These are phyloP conservation scores for Bombus confusus DNA, from an alignment of 1,140 invertebrate genomes.

Conservation along the genomic window DNA sequence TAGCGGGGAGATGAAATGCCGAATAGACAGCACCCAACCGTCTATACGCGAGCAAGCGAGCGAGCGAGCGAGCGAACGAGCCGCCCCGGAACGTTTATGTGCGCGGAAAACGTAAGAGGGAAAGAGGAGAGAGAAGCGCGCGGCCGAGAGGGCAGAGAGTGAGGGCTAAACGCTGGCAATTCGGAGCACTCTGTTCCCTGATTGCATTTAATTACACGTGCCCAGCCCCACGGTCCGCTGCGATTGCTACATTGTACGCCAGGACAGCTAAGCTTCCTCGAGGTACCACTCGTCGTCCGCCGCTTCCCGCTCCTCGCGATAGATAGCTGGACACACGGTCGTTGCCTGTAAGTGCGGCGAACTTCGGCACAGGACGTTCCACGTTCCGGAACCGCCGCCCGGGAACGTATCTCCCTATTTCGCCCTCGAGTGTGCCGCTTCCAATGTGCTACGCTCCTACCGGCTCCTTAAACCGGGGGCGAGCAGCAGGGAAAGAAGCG, in stretches of 20 bases:
- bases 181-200: constrained; percentile 78
- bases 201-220: constrained; percentile 81
- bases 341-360: constrained; percentile 18
- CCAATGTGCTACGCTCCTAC: neutral
- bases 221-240: constrained; percentile 61
- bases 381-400: constrained; percentile 13
- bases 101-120: constrained; percentile 46
- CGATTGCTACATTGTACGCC: constrained; percentile 76
- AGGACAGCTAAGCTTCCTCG: constrained; percentile 62
- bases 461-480: neutral
- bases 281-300: constrained; percentile 42
- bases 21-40: constrained; percentile 62
- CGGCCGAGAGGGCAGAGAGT: constrained; percentile 53
- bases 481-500: neutral
- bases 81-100: constrained; percentile 27
- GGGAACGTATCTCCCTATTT: constrained; percentile 33
- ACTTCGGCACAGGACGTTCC: constrained; percentile 13
- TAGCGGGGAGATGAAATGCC: constrained; percentile 65
- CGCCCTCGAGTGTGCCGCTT: neutral
- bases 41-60: constrained; percentile 8
- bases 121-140: constrained; percentile 29
- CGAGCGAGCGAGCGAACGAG: neutral
- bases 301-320: constrained; percentile 3
- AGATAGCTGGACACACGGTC: constrained; percentile 39
- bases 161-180: constrained; percentile 77